Base-by-base conservation (phyloP, 1,140 invertebrate genomes). In the Lepidurus arcticus region DNA sequence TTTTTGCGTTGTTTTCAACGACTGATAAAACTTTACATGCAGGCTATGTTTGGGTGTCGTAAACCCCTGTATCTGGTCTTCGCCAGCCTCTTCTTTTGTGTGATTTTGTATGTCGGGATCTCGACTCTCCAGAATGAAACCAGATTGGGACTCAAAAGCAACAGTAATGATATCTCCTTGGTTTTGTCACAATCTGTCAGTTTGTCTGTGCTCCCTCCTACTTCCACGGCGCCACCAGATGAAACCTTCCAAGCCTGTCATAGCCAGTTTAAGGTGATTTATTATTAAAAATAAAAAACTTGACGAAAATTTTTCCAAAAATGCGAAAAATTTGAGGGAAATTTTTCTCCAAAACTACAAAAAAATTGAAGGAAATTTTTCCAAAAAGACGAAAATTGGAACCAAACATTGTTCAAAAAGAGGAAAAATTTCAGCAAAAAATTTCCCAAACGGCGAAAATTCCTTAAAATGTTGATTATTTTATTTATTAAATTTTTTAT, bases 231-330 rank as follows among this genome's bases (percentile, higher is more conserved):
- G 21, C 53, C 53, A 7, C 53, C 53, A 65, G 53, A n/a, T 21
- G 53, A 65, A 65, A 65, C 53, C 53, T 65, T 65, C 53, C 53
- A n/a, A 65, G 13, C 53, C 21, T 65, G 53, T 65, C 53, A 65
- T 65, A 16, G 0, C 3, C 8, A 7, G 16, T 65, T 65, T 65
- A 13, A 65, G 53, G 53, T 65, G 53, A 65, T 13, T n/a, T 3
- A 11, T 47, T 47, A 47, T 47, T 11, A 34, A 34, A 34, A 34
- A 34, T 4, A 34, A 34, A 34, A 34, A 34, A 34, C 2, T 34
- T 4, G 4, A 34, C 34, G 34, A 34, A 34, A 34, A 34, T 3
- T 34, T 34, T 34, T 34, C 34, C 4, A 34, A 34, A 34, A 34
- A 34, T 26, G 26, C 26, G 26, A 2, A 26, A 26, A 26, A 26